Evolutionary conservation across 2,797 vertebrate species (phyloP).

Genomic region (Gymnoscopelus microlampas): DNA sequence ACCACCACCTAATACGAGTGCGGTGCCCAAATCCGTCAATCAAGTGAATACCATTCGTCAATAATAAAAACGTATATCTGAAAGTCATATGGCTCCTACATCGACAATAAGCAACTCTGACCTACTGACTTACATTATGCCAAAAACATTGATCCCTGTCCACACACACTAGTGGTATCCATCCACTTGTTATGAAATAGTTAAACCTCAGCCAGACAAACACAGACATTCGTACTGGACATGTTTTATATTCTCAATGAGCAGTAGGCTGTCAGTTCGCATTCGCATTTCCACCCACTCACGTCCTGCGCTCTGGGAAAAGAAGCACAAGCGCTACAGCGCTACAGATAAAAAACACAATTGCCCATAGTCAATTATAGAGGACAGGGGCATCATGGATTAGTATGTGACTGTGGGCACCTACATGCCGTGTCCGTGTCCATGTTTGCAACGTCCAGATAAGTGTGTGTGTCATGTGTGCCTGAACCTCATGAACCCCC

Average conservation of each 20-base stretch:
- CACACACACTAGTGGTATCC: neutral
- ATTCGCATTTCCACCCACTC: conserved; percentile 32
- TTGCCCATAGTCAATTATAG: conserved; percentile 46
- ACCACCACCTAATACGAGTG: too few relatives aligned
- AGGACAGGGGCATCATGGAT: neutral
- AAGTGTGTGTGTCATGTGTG: neutral
- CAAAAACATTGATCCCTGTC: too few relatives aligned
- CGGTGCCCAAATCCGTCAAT: too few relatives aligned
- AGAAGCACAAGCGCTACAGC: conserved; percentile 16
- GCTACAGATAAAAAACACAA: conserved; percentile 29
- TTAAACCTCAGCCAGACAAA: too few relatives aligned
- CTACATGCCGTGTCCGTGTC: conserved; percentile 10
- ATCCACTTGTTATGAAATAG: too few relatives aligned
- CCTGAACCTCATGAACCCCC: too few relatives aligned
- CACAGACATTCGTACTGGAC: conserved; percentile 5
- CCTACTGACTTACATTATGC: too few relatives aligned
- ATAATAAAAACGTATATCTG: too few relatives aligned
- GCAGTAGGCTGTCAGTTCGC: conserved; percentile 40
- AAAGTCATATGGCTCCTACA: too few relatives aligned
- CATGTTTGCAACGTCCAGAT: neutral
- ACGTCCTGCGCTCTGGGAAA: conserved; percentile 10
- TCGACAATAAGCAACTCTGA: too few relatives aligned
- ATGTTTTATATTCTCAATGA: conserved; percentile 37
- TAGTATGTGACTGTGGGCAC: conserved; percentile 9
- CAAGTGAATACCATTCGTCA: too few relatives aligned